These are phyloP conservation scores for Clostera curtula DNA, from an alignment of 2,888 invertebrate species.

Conservation along the genomic window DNA sequence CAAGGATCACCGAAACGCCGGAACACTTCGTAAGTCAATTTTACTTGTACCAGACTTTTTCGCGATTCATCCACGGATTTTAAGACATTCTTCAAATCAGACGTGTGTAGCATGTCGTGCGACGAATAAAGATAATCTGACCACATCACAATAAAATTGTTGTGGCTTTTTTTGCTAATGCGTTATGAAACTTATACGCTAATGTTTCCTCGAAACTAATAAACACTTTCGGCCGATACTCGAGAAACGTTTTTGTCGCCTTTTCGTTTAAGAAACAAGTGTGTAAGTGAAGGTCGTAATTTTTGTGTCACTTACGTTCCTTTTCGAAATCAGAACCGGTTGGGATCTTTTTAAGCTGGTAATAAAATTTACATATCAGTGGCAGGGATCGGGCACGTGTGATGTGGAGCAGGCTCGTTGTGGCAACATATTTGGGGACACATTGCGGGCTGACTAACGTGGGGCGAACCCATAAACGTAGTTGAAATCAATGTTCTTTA, in stretches of 20 bases:
- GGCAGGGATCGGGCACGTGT: constrained; percentile 51
- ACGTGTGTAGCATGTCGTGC: no score
- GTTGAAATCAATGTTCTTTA: no score
- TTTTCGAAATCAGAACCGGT: constrained; percentile 68
- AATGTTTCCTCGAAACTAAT: constrained; percentile 31
- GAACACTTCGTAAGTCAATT: constrained; percentile 49
- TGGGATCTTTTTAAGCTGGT: constrained; percentile 52
- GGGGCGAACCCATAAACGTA: neutral
- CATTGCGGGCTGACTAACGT: constrained; percentile 6
- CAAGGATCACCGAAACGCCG: constrained; percentile 38
- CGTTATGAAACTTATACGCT: constrained; percentile 32
- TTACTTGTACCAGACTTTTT: constrained; percentile 26
- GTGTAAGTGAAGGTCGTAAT: constrained; percentile 51
- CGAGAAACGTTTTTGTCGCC: constrained; percentile 31
- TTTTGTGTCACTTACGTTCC: constrained; percentile 62
- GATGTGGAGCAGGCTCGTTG: constrained; percentile 15
- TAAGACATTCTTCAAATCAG: no score
- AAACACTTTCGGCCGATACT: no score
- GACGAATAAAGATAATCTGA: no score
- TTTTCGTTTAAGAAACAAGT: constrained; percentile 32
- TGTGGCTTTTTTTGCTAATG: constrained; percentile 22
- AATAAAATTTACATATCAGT: constrained; percentile 70
- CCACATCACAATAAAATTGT: no score
- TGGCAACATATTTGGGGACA: constrained; percentile 28
- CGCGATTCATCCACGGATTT: no score